Evolutionary conservation across 1,140 invertebrate species (phyloP).

Genomic region (Macrotrachela quadricornifera): DNA sequence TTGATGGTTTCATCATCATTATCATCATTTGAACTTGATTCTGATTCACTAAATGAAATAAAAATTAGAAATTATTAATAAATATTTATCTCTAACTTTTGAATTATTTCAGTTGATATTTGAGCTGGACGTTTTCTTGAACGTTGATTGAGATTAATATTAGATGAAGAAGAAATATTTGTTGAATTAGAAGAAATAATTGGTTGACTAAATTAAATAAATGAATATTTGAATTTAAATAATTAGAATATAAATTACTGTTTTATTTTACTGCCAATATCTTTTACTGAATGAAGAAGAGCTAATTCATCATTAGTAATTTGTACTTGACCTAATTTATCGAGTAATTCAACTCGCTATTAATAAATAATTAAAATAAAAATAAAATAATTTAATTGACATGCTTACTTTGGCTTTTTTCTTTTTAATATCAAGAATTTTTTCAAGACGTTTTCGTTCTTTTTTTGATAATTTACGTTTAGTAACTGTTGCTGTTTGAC

Average conservation of each 20-base stretch:
- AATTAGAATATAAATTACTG: neutral
- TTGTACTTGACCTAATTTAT: conserved; percentile 2
- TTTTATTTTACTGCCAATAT: conserved; percentile 5
- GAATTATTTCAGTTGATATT: neutral
- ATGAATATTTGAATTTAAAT: neutral
- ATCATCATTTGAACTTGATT: too few species aligned
- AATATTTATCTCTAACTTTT: too few species aligned
- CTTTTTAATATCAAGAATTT: conserved; percentile 3
- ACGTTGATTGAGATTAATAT: too few species aligned
- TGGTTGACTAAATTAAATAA: neutral
- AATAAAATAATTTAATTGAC: too few species aligned
- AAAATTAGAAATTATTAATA: too few species aligned
- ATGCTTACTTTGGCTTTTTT: neutral
- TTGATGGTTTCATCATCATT: neutral
- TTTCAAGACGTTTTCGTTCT: conserved; percentile 1
- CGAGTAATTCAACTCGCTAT: neutral
- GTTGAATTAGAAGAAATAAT: neutral
- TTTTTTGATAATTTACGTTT: neutral
- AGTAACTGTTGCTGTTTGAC: neutral
- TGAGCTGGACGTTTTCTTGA: conserved; percentile 1
- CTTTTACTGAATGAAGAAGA: conserved; percentile 2
- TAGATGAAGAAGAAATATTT: too few species aligned
- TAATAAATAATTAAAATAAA: neutral
- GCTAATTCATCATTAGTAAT: conserved; percentile 1
- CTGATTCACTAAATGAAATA: too few species aligned